Evolutionary conservation across 2,113 vertebrate species (phyloP).

Genomic region (Bolborhynchus lineola): DNA sequence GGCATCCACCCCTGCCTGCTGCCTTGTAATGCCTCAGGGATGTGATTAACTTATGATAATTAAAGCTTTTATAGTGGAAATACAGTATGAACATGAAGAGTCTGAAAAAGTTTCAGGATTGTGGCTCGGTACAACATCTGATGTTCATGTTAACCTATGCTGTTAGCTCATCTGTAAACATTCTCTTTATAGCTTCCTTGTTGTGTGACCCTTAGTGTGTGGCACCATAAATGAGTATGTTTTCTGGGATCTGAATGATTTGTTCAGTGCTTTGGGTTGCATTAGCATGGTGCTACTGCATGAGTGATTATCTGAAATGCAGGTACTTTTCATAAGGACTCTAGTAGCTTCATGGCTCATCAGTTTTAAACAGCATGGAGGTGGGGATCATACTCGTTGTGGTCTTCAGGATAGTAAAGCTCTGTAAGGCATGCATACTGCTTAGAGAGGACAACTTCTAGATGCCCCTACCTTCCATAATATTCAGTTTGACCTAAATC

Average conservation of each 20-base stretch:
- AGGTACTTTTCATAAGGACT: background rate
- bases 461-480: background rate
- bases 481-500: background rate
- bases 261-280: background rate
- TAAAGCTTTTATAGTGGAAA: constrained; percentile 43
- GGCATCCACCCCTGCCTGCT: background rate
- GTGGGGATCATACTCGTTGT: background rate
- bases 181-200: background rate
- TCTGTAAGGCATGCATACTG: background rate
- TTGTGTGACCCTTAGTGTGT: background rate
- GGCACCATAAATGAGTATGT: background rate
- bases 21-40: constrained; percentile 3
- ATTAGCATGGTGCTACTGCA: background rate
- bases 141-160: background rate
- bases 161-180: background rate
- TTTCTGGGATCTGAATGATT: background rate
- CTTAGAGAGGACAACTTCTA: background rate
- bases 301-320: background rate
- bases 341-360: background rate
- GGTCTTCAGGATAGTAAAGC: background rate
- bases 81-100: background rate
- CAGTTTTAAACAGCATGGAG: background rate
- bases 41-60: constrained; percentile 64
- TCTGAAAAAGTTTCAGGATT: background rate
- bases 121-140: background rate